A percentile compares a stretch with the other conserved stretches of the same genome.
Conservation (phyloP, 2,113 vertebrate genomes). For the Rhizomys pruinosus region DNA sequence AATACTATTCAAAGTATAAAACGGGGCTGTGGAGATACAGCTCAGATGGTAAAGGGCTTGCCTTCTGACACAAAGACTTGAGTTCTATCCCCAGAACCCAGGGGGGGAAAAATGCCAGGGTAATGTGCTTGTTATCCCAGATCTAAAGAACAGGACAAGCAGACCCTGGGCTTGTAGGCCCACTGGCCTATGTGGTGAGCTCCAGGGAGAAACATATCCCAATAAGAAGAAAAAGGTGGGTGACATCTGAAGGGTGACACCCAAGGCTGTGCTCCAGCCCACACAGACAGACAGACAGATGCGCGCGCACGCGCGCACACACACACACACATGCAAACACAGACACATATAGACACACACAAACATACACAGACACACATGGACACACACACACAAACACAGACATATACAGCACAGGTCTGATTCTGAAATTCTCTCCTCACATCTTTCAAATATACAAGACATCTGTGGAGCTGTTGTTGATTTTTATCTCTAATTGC, state of each 20-base stretch:
- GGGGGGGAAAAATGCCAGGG: too few species aligned
- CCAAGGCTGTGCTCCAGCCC: not conserved
- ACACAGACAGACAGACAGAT: not conserved
- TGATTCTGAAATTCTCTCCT: not conserved
- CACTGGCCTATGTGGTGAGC: not conserved
- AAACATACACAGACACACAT: not conserved
- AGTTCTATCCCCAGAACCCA: not conserved
- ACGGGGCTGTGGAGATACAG: not conserved
- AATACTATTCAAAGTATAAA: not conserved
- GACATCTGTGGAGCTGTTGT: not conserved
- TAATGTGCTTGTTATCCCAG: too few species aligned
- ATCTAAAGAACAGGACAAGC: not conserved
- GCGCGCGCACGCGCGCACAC: not conserved
- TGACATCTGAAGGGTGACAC: not conserved
- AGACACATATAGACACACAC: not conserved
- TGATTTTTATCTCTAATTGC: conserved; percentile 31
- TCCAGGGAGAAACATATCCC: not conserved
- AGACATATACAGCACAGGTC: not conserved
- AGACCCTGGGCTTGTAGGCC: not conserved
- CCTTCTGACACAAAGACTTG: not conserved
- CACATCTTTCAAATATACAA: conserved; percentile 28
- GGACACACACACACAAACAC: not conserved
- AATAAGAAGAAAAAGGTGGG: not conserved
- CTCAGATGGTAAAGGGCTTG: not conserved
- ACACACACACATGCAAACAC: not conserved